Base-by-base conservation (phyloP, 2,797 vertebrate species). In the Crenuchus spilurus region DNA sequence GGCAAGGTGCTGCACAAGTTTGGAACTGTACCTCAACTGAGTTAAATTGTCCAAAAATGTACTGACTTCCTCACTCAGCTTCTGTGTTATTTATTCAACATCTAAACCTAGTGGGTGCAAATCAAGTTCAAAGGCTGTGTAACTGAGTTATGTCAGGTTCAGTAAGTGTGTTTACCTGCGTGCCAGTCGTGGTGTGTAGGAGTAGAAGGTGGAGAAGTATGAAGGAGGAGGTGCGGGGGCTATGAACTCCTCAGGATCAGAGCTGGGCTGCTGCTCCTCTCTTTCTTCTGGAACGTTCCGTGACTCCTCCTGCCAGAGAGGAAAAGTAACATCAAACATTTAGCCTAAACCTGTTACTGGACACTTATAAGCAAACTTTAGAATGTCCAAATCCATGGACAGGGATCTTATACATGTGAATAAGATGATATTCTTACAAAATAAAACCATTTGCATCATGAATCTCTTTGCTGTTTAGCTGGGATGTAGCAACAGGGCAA, bases 121-220 rank as follows among this genome's bases (percentile, higher is more conserved):
- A n/a, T n/a, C n/a, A n/a, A n/a, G n/a, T n/a, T n/a, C n/a, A n/a
- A n/a, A n/a, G n/a, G n/a, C n/a, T 37, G 35, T 4, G 10, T 26
- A 54, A 4, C 1, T 16, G 4, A 28, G 3, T 9, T 11, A 16
- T 4, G 11, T 11, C 24, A 46, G 3, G 30, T 48, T 6, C 2
- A 48, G 2, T 14, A 10, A 14, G 10, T 26, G 9, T 5, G 28
- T 5, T 9, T 92, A 96, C 95, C 95, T 92, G 83, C 71, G 81
- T 80, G 82, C 91, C 62, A 84, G 84, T 30, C 71, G 84, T 10
- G 92, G 92, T 0, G 89, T 90, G 68, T 82, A 91, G 0, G 93
- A 92, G 86, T 89, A 93, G 80, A 92, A 92, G 0, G 91, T 91
- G 44, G 92, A 92, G 77, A 95, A 96, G 79, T 95, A 96, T 24